Percentiles rank a stretch among this genome's conserved stretches.
Conservation (phyloP, 2,888 invertebrate genomes). For the Masnerella sp. region DNA sequence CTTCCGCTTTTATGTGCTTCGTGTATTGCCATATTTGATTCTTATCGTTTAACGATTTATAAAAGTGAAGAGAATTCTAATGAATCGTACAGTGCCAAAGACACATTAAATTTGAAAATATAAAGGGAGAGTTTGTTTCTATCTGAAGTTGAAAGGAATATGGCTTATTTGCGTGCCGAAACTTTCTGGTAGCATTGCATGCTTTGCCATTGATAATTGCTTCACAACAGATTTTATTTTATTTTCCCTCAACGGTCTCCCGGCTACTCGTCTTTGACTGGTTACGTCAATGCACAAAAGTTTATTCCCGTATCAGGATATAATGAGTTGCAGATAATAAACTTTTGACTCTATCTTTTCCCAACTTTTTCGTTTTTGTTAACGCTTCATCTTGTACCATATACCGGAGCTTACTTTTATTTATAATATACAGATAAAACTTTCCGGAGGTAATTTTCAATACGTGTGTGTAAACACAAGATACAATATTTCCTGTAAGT, state of each 20-base stretch:
- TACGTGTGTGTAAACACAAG: slow-evolving; percentile 43
- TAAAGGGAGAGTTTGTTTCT: slow-evolving; percentile 65
- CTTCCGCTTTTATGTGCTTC: slow-evolving; percentile 37
- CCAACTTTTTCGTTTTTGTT: slow-evolving; percentile 59
- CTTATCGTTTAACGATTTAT: slow-evolving; percentile 59
- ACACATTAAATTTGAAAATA: slow-evolving; percentile 69
- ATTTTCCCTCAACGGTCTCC: slow-evolving; percentile 59
- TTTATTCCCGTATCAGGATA: slow-evolving; percentile 61
- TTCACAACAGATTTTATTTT: slow-evolving; percentile 74
- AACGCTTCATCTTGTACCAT: slow-evolving; percentile 53
- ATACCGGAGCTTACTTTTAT: slow-evolving; percentile 57
- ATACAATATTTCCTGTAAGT: slow-evolving; percentile 51
- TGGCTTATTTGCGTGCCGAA: slow-evolving; percentile 77
- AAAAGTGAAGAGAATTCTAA: slow-evolving; percentile 56
- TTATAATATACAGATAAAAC: slow-evolving; percentile 60
- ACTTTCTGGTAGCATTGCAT: slow-evolving; percentile 75
- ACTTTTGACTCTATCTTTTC: slow-evolving; percentile 61
- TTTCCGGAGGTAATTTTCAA: slow-evolving; percentile 55
- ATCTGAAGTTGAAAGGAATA: slow-evolving; percentile 75
- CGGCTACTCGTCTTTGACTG: slow-evolving; percentile 60
- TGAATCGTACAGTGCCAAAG: slow-evolving; percentile 67
- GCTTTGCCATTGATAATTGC: slow-evolving; percentile 76
- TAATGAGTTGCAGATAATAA: slow-evolving; percentile 62
- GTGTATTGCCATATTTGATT: slow-evolving; percentile 52
- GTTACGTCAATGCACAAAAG: slow-evolving; percentile 61